Base-by-base conservation (phyloP, 2,888 invertebrate species). In the Teleogryllus oceanicus region DNA sequence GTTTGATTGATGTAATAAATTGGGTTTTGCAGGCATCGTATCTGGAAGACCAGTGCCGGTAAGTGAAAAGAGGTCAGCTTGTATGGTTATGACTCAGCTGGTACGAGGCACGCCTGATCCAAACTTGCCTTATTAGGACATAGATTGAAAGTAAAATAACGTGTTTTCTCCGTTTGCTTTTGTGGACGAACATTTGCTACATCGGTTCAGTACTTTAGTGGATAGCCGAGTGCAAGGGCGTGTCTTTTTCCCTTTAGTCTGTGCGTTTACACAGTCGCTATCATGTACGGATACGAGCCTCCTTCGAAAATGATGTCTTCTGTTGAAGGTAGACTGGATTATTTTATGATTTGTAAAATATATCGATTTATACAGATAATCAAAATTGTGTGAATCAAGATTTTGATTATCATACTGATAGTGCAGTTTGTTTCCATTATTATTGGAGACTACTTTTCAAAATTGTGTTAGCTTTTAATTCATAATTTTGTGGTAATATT, bases 1-100 rank as follows among this genome's bases (percentile, higher is more conserved):
- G 11, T 79, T 49, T 51, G 78, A 74, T 24, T 76, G 62, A 81
- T 76, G 49, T 76, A 80, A 79, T 62, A 82, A 81, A 83, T 80
- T 80, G 81, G n/a, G 77, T 77, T 79, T 91, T 91, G 82, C 90
- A 95, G 96, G 94, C 94, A 85, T 94, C 94, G 86, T 96, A 95
- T 88, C 92, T 94, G 76, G 96, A 96, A 89, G 96, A 96, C 89
- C 96, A 96, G 91, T 91, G 94, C 95, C 88, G 96, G 96, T 96
- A 89, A 94, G 94, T 93, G 83, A 85, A 87, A 86, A 85, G 87
- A 87, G 88, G 87, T 87, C 88, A 87, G 83, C 87, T 87, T 87
- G 85, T 84, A 81, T 82, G 79, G 80, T 82, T 62, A 81, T 83
- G 83, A 83, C 81, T 82, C 84, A 82, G 78, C 81, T n/a, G 83